Evolutionary conservation across 2,888 invertebrate genomes (phyloP).

Genomic region (Luperina testacea): DNA sequence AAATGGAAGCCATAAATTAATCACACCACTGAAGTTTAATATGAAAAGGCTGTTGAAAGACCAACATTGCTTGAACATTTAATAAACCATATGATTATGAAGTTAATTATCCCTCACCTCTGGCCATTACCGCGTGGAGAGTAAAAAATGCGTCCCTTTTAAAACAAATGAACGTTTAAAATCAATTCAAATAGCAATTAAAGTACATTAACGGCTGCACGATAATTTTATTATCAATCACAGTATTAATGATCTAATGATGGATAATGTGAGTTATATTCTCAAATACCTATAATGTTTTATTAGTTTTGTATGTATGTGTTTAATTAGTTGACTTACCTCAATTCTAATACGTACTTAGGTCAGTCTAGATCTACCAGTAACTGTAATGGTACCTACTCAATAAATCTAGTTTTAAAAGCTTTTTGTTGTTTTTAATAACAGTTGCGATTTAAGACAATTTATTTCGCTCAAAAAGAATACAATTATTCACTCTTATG

Average conservation of each 20-base stretch:
- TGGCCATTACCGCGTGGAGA: constrained; percentile 2
- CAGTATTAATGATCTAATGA: constrained; percentile 30
- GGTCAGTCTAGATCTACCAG: background rate
- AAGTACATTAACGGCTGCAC: constrained; percentile 22
- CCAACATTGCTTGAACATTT: constrained; percentile 36
- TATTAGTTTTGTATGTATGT: background rate
- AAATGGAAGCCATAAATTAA: constrained; percentile 1
- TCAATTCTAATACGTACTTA: constrained; percentile 11
- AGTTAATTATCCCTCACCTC: background rate
- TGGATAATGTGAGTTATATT: constrained; percentile 3
- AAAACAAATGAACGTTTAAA: constrained; percentile 45
- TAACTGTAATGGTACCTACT: background rate
- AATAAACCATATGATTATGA: constrained; percentile 13
- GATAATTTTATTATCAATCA: constrained; percentile 49
- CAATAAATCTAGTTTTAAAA: background rate
- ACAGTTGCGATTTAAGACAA: background rate
- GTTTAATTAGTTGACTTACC: constrained; percentile 9
- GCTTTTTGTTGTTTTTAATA: background rate
- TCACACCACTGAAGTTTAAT: constrained; percentile 13
- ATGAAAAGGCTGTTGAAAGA: constrained; percentile 32
- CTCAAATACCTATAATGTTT: constrained; percentile 20
- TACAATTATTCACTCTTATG: background rate
- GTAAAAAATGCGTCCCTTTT: constrained; percentile 36
- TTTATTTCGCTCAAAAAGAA: background rate
- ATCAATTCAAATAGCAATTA: constrained; percentile 44